Base-by-base conservation (phyloP, 1,140 invertebrate species). In the Chymomyza costata region DNA sequence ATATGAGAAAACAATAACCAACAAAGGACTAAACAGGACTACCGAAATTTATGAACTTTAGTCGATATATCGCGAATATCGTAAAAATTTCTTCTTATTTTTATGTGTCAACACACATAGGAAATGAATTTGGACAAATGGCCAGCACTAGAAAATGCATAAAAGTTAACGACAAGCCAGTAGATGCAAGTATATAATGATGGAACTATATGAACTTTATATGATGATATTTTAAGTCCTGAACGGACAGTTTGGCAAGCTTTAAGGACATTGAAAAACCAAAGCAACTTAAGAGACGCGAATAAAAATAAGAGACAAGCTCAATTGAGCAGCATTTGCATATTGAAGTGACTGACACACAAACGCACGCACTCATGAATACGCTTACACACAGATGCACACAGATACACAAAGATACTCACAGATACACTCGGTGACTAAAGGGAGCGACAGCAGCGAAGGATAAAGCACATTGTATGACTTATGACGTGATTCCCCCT, bases 321-420 rank as follows among this genome's bases (percentile, higher is more conserved):
- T 49, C 71, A 76, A 76, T 76, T 76, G 70, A 78, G 32, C 71
- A 71, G 67, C 71, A 78, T 78, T 78, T 78, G 71, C 71, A 78
- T 78, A 78, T 78, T 74, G 69, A 74, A 74, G 67, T 58, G 67
- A 71, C 67, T 53, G 15, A 51, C 31, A 47, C 15, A n/a, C n/a
- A n/a, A n/a, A n/a, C n/a, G n/a, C n/a, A n/a, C n/a, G n/a, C n/a
- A n/a, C n/a, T n/a, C n/a, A n/a, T 6, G 41, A 44, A 48, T 62
- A 50, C 46, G 15, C 53, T 35, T 34, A 15, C 30, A 17, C 51
- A 56, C 21, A 25, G 3, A 25, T 8, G 8, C 21, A 25, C 21
- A 25, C 3, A 25, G 3, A 8, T 25, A 25, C 21, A 25, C 8
- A n/a, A 25, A 25, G 21, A 5, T 25, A 5, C 21, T 8, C 3